A percentile compares a stretch with the other conserved stretches of the same genome.
These are phyloP conservation scores for Clivina fossor DNA, from an alignment of 2,888 invertebrate genomes.

Conservation along the genomic window DNA sequence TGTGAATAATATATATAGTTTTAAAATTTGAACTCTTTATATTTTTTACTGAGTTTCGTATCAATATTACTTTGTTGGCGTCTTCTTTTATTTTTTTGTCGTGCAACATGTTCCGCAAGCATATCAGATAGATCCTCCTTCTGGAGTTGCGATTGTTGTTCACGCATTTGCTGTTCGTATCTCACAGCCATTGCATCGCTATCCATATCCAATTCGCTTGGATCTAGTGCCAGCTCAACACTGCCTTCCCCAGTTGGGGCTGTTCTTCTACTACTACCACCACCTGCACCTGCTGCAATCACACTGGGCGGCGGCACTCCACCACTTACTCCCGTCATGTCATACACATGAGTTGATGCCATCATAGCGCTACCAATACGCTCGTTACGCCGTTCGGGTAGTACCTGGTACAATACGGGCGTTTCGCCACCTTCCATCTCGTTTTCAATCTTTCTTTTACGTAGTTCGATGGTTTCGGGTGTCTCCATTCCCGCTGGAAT, in stretches of 20 bases:
- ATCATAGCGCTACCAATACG: conserved; percentile 91
- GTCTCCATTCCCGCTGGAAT: conserved; percentile 97
- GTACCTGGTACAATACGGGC: conserved; percentile 90
- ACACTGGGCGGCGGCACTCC: conserved; percentile 56
- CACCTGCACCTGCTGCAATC: conserved; percentile 30
- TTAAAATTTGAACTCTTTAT: conserved; percentile 98
- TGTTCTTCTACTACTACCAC: conserved; percentile 45
- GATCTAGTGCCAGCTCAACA: conserved; percentile 95
- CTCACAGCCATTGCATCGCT: conserved; percentile 94
- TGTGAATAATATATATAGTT: too few species aligned
- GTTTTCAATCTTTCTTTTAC: conserved; percentile 94
- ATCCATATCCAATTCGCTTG: conserved; percentile 94
- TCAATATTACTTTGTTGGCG: conserved; percentile 90
- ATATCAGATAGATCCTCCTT: conserved; percentile 97
- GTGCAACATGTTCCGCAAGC: conserved; percentile 96
- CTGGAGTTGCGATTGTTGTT: conserved; percentile 84
- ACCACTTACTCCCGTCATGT: conserved; percentile 72
- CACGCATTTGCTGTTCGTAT: conserved; percentile 94
- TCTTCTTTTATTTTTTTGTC: conserved; percentile 93
- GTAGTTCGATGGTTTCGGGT: conserved; percentile 95
- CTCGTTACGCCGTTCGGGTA: conserved; percentile 92
- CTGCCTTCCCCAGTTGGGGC: conserved; percentile 62
- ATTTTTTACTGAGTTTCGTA: conserved; percentile 91
- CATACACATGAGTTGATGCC: conserved; percentile 98
- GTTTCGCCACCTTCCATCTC: conserved; percentile 96